phyloP scores from a whole-genome alignment of 2,113 vertebrate genomes.

The Trichechus manatus region DNA sequence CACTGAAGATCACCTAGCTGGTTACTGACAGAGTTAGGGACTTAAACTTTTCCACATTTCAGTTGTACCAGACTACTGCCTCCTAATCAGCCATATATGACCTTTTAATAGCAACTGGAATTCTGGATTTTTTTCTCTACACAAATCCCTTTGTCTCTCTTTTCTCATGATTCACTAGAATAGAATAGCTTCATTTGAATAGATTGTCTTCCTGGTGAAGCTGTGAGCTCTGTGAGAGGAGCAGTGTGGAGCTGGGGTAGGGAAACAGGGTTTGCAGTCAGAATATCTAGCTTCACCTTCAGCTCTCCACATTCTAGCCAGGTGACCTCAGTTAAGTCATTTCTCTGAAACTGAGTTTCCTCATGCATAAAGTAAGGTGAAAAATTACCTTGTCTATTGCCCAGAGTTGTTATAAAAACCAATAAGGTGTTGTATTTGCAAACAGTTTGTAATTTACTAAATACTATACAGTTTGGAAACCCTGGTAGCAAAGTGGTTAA shows the following conservation, averaged over 20 bases:
- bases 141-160: background rate
- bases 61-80: background rate
- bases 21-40: background rate
- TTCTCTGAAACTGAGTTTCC: slow-evolving; percentile 20
- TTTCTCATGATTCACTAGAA: background rate
- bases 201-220: background rate
- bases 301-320: background rate
- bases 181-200: background rate
- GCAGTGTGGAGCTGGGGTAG: background rate
- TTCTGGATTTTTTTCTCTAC: background rate
- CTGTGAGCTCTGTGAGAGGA: background rate
- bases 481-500: too few species aligned
- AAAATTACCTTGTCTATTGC: background rate
- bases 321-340: background rate
- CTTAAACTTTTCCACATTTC: background rate
- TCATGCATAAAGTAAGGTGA: background rate
- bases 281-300: background rate
- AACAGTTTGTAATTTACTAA: background rate
- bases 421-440: background rate
- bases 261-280: background rate
- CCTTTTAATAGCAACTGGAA: background rate
- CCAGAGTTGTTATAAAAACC: background rate
- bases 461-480: too few species aligned
- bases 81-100: background rate
- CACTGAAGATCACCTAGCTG: background rate